A percentile compares a stretch with the other conserved stretches of the same genome.
phyloP scores from a whole-genome alignment of 2,888 invertebrate genomes.

The Troides aeacus region DNA sequence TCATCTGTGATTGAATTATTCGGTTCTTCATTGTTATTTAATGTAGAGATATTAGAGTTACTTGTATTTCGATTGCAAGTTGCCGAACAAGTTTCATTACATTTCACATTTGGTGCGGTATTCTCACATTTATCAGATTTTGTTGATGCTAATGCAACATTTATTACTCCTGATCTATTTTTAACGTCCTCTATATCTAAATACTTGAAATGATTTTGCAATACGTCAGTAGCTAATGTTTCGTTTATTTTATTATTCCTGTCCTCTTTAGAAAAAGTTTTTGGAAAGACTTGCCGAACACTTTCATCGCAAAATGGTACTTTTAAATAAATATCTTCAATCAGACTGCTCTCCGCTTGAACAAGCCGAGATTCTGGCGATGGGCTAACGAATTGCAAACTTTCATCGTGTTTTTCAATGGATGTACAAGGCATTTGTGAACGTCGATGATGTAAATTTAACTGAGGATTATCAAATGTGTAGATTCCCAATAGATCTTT shows the following conservation, averaged over 20 bases:
- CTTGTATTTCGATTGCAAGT: not conserved
- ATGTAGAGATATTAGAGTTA: not conserved
- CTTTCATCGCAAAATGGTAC: slow-evolving; percentile 15
- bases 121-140: not conserved
- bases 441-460: not conserved
- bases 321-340: slow-evolving; percentile 23
- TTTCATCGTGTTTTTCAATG: slow-evolving; percentile 2
- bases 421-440: not conserved
- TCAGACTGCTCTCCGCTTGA: slow-evolving; percentile 11
- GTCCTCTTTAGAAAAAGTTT: slow-evolving; percentile 3
- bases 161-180: slow-evolving; percentile 13
- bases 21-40: not conserved
- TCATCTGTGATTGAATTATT: slow-evolving; percentile 6
- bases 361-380: not conserved
- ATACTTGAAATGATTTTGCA: slow-evolving; percentile 1
- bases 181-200: not conserved
- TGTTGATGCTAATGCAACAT: slow-evolving; percentile 17
- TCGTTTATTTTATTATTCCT: not conserved
- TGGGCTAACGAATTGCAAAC: not conserved
- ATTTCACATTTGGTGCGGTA: not conserved
- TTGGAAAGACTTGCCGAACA: slow-evolving; percentile 10
- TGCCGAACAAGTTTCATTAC: not conserved
- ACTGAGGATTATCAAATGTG: not conserved
- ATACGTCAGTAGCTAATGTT: no score
- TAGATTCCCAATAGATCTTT: slow-evolving; percentile 8